Base-by-base conservation (phyloP, 2,797 vertebrate species). In the Phataginus tricuspis region DNA sequence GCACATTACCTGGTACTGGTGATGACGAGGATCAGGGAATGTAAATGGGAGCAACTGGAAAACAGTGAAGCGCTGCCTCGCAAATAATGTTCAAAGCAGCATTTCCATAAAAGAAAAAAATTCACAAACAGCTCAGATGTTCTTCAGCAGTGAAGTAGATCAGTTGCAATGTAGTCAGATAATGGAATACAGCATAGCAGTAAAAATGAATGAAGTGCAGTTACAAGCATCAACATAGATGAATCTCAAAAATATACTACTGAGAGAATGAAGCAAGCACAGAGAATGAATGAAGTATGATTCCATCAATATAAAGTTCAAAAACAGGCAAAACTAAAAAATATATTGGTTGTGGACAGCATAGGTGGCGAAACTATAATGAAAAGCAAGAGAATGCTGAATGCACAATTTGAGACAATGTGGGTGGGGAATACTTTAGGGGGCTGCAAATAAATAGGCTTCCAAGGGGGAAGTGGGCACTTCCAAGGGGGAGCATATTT, bases 381-480 rank as follows among this genome's bases (percentile, higher is more conserved):
- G 74, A 92, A 94, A 98, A 68, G n/a, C 11, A 53, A 55, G 34
- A 10, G 23, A 27, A n/a, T 45, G 39, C 51, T 23, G 37, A 55
- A 51, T 14, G 21, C 29, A 64, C 9, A 21, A 19, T 69, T 42
- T 18, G 6, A 29, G 27, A 61, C 25, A 2, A 1, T 39, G 7
- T 49, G 45, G 34, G 14, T n/a, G 71, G 9, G 15, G 3, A 9
- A 14, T 7, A 1, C 71, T 89, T 66, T 16, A 14, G 12, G 72
- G 19, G 34, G 8, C 42, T 2, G 7, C 11, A 11, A 86, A 68
- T 13, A 11, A 86, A 68, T 11, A 4, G 34, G 13, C 34, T 74
- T 75, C 80, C 16, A 11, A 12, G 51, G 29, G 49, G 8, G 45
- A 34, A 29, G 29, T 21, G 14, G 19, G 7, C 23, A 29, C 68